Evolutionary conservation across 1,140 invertebrate genomes (phyloP), one percentile per base, ranked within the genome.

Genomic region (Lineus longissimus): DNA sequence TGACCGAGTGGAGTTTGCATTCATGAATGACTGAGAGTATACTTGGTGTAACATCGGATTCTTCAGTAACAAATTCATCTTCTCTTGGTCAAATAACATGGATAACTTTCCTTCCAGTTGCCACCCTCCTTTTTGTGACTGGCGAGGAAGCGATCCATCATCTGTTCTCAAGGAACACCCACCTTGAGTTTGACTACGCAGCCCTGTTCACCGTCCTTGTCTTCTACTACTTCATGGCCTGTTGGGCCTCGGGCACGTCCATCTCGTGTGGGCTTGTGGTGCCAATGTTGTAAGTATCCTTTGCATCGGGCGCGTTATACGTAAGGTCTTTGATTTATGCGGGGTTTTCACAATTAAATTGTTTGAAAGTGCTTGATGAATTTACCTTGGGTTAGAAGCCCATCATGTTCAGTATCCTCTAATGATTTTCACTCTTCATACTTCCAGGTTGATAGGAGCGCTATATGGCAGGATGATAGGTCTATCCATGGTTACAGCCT

Each of bases 391-490:
- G n/a, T n/a, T n/a, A n/a, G n/a, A n/a, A n/a, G n/a, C n/a, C n/a
- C n/a, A n/a, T n/a, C n/a, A n/a, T n/a, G n/a, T n/a, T n/a, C n/a
- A n/a, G n/a, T n/a, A n/a, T n/a, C n/a, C n/a, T n/a, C n/a, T n/a
- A n/a, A n/a, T n/a, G n/a, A n/a, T n/a, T n/a, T n/a, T n/a, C n/a
- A n/a, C n/a, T n/a, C n/a, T 51, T 62, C 27, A 36, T 63, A 33
- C 17, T 62, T 63, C 17, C 64, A 81, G 79, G 22, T 66, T 79
- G 64, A 76, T 81, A 57, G 83, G 83, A 51, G 79, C 78, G 23
- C 59, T 84, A 36, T 82, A 82, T 70, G 83, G 83, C n/a, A 68
- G 83, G 29, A 68, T 82, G 6, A 61, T 84, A 30, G 83, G 83
- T 47, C 63, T 75, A 17, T 40, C 73, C 2, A 74, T 82, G 69